Conservation (phyloP, 1,140 invertebrate species). For the Reticulitermes speratus region DNA sequence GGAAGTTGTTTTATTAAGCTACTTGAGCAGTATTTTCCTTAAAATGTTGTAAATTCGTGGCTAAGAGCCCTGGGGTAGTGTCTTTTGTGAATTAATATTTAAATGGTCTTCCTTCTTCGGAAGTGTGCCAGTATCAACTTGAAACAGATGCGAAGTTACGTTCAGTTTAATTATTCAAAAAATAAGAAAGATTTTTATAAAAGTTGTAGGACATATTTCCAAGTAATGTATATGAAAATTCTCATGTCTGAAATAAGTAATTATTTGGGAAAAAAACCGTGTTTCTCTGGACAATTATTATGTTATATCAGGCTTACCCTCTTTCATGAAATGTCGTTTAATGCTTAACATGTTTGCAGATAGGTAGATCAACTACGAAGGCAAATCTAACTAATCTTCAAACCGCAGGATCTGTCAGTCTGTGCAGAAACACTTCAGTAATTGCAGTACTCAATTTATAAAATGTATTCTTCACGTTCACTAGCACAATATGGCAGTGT, state of each 20-base stretch:
- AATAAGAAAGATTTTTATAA: neutral
- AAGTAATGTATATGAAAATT: neutral
- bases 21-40: neutral
- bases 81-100: slow-evolving; percentile 4
- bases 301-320: too few relatives aligned
- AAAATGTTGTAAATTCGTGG: neutral
- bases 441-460: too few relatives aligned
- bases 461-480: too few relatives aligned
- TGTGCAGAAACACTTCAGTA: too few relatives aligned
- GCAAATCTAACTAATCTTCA: too few relatives aligned
- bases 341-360: too few relatives aligned
- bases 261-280: neutral
- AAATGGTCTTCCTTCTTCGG: neutral
- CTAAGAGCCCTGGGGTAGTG: neutral
- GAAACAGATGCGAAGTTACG: neutral
- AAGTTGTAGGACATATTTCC: neutral
- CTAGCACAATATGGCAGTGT: too few relatives aligned
- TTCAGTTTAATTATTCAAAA: neutral
- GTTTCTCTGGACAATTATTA: neutral
- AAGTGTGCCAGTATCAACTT: neutral
- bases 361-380: too few relatives aligned
- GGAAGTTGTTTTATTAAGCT: neutral
- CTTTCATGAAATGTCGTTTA: too few relatives aligned
- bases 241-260: neutral
- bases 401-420: too few relatives aligned